A percentile compares a stretch with the other conserved stretches of the same genome.
These are phyloP conservation scores for Anguilla japonica DNA, from an alignment of 2,113 vertebrate genomes.

Conservation along the genomic window DNA sequence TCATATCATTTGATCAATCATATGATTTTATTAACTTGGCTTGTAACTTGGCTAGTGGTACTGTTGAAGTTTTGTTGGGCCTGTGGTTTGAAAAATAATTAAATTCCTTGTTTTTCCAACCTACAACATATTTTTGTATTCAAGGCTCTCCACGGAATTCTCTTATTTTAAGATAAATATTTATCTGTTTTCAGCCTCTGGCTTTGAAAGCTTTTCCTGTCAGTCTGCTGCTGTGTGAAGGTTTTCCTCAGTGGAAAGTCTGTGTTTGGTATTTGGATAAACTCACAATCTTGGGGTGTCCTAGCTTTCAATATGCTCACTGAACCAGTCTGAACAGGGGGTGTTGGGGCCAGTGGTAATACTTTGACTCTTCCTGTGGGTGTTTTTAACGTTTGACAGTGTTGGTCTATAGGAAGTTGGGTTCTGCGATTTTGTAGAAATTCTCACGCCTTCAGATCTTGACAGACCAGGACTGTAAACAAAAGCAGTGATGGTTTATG, in stretches of 20 bases:
- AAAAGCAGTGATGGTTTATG: background rate
- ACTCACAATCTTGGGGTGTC: background rate
- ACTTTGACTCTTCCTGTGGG: background rate
- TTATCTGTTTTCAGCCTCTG: background rate
- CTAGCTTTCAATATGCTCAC: background rate
- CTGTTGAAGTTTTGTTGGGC: too few species aligned
- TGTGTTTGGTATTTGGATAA: background rate
- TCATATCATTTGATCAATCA: too few species aligned
- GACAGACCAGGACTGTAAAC: background rate
- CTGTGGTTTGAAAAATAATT: too few species aligned
- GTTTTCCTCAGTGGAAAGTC: background rate
- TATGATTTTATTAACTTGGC: too few species aligned
- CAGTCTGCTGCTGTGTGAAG: background rate
- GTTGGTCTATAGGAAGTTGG: background rate
- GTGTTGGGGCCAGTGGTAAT: background rate
- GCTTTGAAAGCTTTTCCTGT: background rate
- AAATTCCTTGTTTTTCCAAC: too few species aligned
- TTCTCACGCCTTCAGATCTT: background rate
- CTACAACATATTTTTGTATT: background rate
- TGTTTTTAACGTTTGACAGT: background rate
- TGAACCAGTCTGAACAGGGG: too few species aligned
- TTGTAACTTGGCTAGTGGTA: too few species aligned
- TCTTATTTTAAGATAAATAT: background rate
- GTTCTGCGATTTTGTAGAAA: background rate
- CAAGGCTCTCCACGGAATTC: background rate